Conservation (phyloP, 2,888 invertebrate genomes). For the Pandemis heparana region DNA sequence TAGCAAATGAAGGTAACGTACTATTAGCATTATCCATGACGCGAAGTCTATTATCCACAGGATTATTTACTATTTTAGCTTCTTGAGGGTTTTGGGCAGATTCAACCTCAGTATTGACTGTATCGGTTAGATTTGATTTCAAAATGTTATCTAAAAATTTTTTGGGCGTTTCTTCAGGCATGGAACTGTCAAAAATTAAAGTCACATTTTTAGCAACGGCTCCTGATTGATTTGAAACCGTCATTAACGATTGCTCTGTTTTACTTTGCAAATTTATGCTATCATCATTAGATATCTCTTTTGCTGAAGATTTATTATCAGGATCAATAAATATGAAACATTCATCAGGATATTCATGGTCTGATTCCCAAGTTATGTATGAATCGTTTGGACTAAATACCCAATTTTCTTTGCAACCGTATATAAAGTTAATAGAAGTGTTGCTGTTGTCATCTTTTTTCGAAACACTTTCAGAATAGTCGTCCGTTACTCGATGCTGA, state of each 20-base stretch:
- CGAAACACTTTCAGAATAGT: not conserved
- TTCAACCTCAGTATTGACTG: not conserved
- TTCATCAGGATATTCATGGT: slow-evolving; percentile 23
- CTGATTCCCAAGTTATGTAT: slow-evolving; percentile 2
- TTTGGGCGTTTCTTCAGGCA: not conserved
- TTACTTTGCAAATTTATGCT: not conserved
- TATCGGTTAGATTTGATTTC: not conserved
- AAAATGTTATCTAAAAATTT: not conserved
- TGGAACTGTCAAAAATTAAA: not conserved
- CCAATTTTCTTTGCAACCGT: not conserved
- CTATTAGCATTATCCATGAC: not conserved
- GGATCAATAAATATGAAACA: slow-evolving; percentile 24
- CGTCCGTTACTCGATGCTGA: not conserved
- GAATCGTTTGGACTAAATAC: slow-evolving; percentile 10
- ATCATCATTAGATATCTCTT: not conserved
- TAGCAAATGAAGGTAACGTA: not conserved
- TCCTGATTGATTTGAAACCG: not conserved
- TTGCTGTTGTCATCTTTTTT: not conserved
- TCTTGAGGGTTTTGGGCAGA: not conserved
- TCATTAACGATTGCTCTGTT: not conserved
- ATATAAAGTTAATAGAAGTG: not conserved
- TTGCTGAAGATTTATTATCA: not conserved
- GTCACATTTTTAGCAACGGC: not conserved
- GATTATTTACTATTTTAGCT: not conserved
- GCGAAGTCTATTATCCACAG: not conserved